These are phyloP conservation scores for Aporrectodea caliginosa DNA, from an alignment of 1,140 invertebrate species.

Conservation along the genomic window DNA sequence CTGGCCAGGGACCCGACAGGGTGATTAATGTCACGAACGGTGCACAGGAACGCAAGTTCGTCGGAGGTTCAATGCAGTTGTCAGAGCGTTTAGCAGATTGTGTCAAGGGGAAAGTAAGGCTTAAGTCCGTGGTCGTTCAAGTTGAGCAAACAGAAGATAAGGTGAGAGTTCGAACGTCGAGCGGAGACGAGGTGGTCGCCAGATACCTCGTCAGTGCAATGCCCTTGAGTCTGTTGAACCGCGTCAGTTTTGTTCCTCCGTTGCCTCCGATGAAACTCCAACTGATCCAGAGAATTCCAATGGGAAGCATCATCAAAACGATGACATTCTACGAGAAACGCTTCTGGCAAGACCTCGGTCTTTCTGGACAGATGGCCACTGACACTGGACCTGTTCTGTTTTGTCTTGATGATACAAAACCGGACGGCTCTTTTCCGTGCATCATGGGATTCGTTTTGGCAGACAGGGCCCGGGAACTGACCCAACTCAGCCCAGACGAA, in stretches of 20 bases:
- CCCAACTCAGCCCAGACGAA: background rate
- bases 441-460: slow-evolving; percentile 48
- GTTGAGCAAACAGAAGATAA: slow-evolving; percentile 34
- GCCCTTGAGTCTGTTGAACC: slow-evolving; percentile 49
- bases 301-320: slow-evolving; percentile 54
- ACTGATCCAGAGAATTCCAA: slow-evolving; percentile 51
- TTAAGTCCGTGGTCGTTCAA: slow-evolving; percentile 35
- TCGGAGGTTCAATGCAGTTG: slow-evolving; percentile 53
- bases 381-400: slow-evolving; percentile 34
- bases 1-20: slow-evolving; percentile 44
- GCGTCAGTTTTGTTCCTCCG: slow-evolving; percentile 51
- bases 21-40: slow-evolving; percentile 52
- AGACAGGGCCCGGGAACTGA: background rate
- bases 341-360: slow-evolving; percentile 48
- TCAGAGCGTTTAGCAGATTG: slow-evolving; percentile 46
- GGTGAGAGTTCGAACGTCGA: slow-evolving; percentile 35
- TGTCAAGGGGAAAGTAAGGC: slow-evolving; percentile 38
- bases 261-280: slow-evolving; percentile 47
- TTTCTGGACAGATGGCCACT: slow-evolving; percentile 22
- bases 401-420: slow-evolving; percentile 50
- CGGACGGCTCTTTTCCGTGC: slow-evolving; percentile 50
- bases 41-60: slow-evolving; percentile 53
- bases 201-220: slow-evolving; percentile 49
- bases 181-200: slow-evolving; percentile 13
- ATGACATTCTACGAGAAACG: slow-evolving; percentile 51